Conservation (phyloP, 2,797 vertebrate species). For the Melanotaenia boesemani region DNA sequence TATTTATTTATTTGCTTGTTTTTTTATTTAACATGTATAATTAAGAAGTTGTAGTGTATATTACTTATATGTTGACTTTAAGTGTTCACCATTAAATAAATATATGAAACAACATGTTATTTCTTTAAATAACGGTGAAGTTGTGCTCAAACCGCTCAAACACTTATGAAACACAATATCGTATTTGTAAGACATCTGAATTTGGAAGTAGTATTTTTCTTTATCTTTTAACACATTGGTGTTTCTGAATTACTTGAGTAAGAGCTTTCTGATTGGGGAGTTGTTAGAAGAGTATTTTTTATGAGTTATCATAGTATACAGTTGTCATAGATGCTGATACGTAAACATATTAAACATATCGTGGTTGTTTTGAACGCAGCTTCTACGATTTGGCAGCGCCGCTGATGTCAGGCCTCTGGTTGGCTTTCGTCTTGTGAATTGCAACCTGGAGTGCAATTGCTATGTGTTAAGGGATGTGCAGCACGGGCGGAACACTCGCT, state of each 20-base stretch:
- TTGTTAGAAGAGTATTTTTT: not conserved
- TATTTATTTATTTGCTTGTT: too few species aligned
- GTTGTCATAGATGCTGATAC: not conserved
- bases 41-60: not conserved
- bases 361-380: constrained; percentile 52
- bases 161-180: not conserved
- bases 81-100: too few species aligned
- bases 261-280: not conserved
- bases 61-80: not conserved
- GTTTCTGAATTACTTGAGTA: not conserved
- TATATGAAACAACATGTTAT: not conserved
- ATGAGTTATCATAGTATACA: not conserved
- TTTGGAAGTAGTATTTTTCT: not conserved
- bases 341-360: not conserved
- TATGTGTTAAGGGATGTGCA: accelerated
- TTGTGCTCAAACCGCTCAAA: not conserved
- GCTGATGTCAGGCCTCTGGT: constrained; percentile 32
- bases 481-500: constrained; percentile 1
- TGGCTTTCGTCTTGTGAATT: not conserved
- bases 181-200: not conserved
- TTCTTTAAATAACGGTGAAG: not conserved
- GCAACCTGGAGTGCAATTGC: not conserved
- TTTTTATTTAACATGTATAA: too few species aligned
- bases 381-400: not conserved
- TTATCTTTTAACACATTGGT: not conserved